phyloP scores from a whole-genome alignment of 2,113 vertebrate genomes.

The Tringa solitaria region DNA sequence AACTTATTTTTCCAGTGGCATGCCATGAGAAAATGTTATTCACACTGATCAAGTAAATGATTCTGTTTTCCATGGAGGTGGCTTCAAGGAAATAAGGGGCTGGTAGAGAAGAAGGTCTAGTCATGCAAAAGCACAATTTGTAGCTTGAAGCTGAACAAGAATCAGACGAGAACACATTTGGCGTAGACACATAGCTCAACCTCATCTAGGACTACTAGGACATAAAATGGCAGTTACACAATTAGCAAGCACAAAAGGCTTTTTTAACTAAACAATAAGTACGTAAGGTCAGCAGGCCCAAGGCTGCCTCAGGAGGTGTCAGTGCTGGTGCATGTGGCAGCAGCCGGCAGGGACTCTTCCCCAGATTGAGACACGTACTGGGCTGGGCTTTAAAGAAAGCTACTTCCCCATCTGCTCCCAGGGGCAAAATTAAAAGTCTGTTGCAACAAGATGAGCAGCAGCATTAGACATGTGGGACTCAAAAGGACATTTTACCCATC shows the following conservation, averaged over 20 bases:
- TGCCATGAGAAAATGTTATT: background rate
- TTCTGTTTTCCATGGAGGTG: background rate
- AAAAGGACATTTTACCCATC: constrained; percentile 19
- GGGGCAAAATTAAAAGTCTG: background rate
- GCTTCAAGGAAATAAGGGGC: background rate
- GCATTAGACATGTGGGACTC: background rate
- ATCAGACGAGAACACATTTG: background rate
- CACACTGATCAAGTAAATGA: constrained; percentile 15
- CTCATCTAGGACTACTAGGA: background rate
- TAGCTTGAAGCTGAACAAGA: background rate
- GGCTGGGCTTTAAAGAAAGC: background rate
- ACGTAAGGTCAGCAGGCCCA: background rate
- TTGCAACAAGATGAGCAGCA: constrained; percentile 20
- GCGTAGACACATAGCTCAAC: background rate
- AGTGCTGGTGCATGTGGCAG: background rate
- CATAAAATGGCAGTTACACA: background rate
- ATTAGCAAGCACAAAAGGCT: background rate
- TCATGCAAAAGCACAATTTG: constrained; percentile 7
- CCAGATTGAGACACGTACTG: background rate
- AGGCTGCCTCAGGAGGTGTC: background rate
- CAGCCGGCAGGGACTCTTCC: background rate
- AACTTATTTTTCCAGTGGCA: accelerated
- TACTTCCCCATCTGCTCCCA: background rate
- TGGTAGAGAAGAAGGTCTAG: background rate
- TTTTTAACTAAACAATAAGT: background rate